Percentiles rank a stretch among this genome's conserved stretches.
Conservation (phyloP, 2,888 invertebrate genomes). For the Cephus runcator region DNA sequence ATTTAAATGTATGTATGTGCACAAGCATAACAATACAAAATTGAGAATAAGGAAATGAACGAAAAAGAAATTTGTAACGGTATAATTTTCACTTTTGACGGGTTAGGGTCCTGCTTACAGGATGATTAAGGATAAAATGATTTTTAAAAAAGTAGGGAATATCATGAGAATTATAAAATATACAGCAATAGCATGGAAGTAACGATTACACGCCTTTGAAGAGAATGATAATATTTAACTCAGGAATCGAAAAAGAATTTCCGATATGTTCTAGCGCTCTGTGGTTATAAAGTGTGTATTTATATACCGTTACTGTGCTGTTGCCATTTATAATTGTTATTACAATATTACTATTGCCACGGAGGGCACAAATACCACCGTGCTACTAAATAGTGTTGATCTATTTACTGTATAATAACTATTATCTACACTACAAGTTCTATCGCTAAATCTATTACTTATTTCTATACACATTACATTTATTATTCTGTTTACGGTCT, state of each 20-base stretch:
- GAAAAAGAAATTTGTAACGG: not conserved
- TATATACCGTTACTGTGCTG: not conserved
- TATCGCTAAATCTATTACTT: not conserved
- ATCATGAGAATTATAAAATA: not conserved
- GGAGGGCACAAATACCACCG: not conserved
- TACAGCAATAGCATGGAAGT: not conserved
- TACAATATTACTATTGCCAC: not conserved
- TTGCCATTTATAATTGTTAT: not conserved
- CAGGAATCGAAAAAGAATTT: not conserved
- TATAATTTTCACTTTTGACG: not conserved
- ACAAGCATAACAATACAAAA: constrained; percentile 11
- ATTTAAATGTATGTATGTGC: constrained; percentile 12
- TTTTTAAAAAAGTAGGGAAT: not conserved
- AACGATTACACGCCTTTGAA: not conserved
- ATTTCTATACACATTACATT: not conserved
- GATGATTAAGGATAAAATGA: not conserved
- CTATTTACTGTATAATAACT: not conserved
- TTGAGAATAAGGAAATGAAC: constrained; percentile 15
- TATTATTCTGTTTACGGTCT: not conserved
- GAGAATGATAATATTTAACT: not conserved
- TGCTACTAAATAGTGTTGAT: not conserved
- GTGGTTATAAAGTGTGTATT: not conserved
- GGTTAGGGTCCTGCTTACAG: not conserved
- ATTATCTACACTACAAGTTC: not conserved
- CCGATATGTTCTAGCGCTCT: not conserved